Conservation (phyloP, 64 coral and sea anemone species). For the Montipora efflorescens region DNA sequence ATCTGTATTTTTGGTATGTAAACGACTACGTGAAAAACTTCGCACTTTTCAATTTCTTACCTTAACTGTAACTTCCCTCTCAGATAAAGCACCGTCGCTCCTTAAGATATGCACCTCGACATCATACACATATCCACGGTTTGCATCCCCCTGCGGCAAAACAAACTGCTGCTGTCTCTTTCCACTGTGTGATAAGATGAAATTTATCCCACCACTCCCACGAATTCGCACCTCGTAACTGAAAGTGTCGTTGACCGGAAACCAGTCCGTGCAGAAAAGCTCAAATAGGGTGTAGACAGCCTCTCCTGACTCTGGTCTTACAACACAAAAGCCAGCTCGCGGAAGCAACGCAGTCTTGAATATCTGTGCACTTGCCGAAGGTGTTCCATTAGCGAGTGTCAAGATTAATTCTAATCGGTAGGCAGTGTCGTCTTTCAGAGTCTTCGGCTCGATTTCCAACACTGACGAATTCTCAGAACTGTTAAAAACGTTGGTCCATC, state of each 20-base stretch:
- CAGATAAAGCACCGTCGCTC: conserved; percentile 19
- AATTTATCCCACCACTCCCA: background rate
- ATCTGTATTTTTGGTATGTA: background rate
- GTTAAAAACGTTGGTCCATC: background rate
- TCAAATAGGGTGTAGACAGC: conserved; percentile 17
- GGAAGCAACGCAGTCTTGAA: conserved; percentile 34
- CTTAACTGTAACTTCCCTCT: conserved; percentile 10
- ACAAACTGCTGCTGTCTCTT: background rate
- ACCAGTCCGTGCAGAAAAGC: background rate
- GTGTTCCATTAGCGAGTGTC: background rate
- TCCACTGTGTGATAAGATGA: background rate
- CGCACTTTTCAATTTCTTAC: background rate
- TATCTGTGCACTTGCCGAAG: background rate
- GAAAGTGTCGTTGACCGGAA: background rate
- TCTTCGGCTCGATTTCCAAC: conserved; percentile 1
- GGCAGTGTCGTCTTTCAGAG: background rate
- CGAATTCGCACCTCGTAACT: conserved; percentile 5
- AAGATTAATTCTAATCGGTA: conserved; percentile 17
- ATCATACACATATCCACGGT: background rate
- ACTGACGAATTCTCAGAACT: background rate
- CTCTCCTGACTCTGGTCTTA: conserved; percentile 8
- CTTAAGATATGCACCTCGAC: background rate
- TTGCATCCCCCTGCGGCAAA: conserved; percentile 13
- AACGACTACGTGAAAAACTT: background rate
- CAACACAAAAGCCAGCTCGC: background rate